phyloP scores from a whole-genome alignment of 2,797 vertebrate species.

The Spinus olivaceus region DNA sequence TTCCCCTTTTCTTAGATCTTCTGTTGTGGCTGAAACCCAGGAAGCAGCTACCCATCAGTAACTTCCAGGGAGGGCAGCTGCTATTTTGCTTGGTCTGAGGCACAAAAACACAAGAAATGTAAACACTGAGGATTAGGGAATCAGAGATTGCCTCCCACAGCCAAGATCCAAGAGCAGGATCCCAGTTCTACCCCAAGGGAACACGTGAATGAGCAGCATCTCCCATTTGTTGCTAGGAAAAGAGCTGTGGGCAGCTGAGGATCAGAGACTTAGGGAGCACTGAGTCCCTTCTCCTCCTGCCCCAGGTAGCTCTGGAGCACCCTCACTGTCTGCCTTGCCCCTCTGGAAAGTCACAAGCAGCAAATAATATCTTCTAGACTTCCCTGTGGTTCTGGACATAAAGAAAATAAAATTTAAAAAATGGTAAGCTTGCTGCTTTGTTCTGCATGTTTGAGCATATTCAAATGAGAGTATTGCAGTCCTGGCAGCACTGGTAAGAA shows the following conservation, averaged over 20 bases:
- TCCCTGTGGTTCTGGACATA: not conserved
- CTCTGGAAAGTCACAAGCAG: not conserved
- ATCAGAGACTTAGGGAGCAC: not conserved
- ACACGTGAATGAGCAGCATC: too few species aligned
- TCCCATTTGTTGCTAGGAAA: not conserved
- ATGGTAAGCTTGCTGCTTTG: not conserved
- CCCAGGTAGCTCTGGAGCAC: not conserved
- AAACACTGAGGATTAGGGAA: not conserved
- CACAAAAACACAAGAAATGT: not conserved
- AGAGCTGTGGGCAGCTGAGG: not conserved
- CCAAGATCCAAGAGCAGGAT: not conserved
- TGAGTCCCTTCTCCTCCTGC: not conserved
- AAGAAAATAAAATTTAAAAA: not conserved
- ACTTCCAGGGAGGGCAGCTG: not conserved
- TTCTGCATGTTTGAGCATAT: not conserved
- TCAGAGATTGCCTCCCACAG: not conserved
- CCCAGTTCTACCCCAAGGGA: not conserved
- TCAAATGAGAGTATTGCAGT: not conserved
- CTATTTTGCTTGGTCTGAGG: not conserved
- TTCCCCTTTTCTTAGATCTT: not conserved
- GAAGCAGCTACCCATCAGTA: not conserved
- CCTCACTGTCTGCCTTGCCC: not conserved
- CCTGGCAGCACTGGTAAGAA: conserved; percentile 7
- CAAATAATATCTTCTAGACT: not conserved
- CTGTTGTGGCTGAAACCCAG: not conserved